A percentile compares a stretch with the other conserved stretches of the same genome.
Conservation (phyloP, 2,113 vertebrate species). For the Megalops atlanticus region DNA sequence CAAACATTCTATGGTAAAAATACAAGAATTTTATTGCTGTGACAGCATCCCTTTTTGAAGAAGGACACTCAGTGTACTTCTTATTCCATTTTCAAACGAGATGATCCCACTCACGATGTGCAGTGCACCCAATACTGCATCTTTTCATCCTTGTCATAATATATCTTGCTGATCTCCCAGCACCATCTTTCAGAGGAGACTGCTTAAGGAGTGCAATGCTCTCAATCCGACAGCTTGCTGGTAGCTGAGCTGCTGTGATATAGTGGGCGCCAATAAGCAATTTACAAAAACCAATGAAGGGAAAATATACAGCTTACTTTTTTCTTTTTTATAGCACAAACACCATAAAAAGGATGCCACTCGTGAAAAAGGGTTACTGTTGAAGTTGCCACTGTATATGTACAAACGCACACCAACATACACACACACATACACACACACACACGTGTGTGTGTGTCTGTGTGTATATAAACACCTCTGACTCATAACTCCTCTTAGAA, state of each 20-base stretch:
- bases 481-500: conserved; percentile 25
- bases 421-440: background rate
- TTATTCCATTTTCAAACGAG: background rate
- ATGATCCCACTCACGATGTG: background rate
- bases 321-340: background rate
- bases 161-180: background rate
- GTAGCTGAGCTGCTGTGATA: background rate
- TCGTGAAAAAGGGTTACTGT: background rate
- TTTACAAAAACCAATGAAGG: background rate
- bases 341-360: too few species aligned
- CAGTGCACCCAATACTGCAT: too few species aligned
- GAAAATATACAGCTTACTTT: too few species aligned
- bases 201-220: background rate
- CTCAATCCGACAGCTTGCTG: background rate
- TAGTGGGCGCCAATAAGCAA: background rate
- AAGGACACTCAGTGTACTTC: background rate
- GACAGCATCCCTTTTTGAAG: background rate
- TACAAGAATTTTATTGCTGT: background rate
- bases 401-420: too few species aligned
- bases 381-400: conserved; percentile 23
- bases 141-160: background rate
- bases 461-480: conserved; percentile 19
- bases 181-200: background rate
- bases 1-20: background rate
- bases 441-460: too few species aligned